These are phyloP conservation scores for Calephelis virginiensis DNA, from an alignment of 1,140 invertebrate species.

Conservation along the genomic window DNA sequence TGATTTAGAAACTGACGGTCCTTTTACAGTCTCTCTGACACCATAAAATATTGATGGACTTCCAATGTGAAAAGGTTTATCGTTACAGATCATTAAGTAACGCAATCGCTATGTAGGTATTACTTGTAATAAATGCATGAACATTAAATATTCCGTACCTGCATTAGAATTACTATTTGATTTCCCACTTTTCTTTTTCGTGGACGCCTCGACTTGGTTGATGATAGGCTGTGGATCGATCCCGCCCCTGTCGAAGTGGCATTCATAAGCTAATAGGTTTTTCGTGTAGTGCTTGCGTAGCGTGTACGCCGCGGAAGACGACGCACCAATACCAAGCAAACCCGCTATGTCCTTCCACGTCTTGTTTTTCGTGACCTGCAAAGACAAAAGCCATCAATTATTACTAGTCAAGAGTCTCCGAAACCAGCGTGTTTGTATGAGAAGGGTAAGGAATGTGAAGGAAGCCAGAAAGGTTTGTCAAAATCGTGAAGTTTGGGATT, in stretches of 20 bases:
- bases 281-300: constrained; percentile 98
- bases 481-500: too few relatives aligned
- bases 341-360: constrained; percentile 99
- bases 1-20: too few relatives aligned
- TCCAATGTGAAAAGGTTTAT: too few relatives aligned
- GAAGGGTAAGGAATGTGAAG: too few relatives aligned
- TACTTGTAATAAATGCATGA: too few relatives aligned
- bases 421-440: too few relatives aligned
- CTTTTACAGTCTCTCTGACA: too few relatives aligned
- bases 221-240: constrained; percentile 97
- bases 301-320: constrained; percentile 97
- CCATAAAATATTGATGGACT: too few relatives aligned
- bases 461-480: too few relatives aligned
- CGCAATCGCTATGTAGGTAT: too few relatives aligned
- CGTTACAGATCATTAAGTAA: too few relatives aligned
- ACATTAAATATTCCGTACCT: constrained; percentile 71
- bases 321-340: constrained; percentile 94
- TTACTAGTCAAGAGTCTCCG: too few relatives aligned
- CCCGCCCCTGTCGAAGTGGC: constrained; percentile 96
- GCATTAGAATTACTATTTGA: constrained; percentile 91
- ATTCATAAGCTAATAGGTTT: constrained; percentile 96
- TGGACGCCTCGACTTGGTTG: constrained; percentile 93
- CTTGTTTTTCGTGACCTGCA: constrained; percentile 97
- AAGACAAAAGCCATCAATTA: neutral
- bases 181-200: constrained; percentile 92